Evolutionary conservation across 2,113 vertebrate species (phyloP), one percentile per base, ranked within the genome.

Genomic region (Actenoides lindsayi): DNA sequence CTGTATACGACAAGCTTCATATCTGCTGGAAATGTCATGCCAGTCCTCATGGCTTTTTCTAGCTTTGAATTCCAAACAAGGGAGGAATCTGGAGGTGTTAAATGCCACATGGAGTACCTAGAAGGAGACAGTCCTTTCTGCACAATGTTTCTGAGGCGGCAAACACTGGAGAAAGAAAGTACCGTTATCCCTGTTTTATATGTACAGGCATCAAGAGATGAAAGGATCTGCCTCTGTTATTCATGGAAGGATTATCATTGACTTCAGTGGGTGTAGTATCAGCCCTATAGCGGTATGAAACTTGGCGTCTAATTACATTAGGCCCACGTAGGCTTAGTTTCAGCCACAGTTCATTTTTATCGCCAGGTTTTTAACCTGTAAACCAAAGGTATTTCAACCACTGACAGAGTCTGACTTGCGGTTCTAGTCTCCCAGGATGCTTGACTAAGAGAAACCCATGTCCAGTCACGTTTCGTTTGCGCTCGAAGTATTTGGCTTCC

Each of bases 211-310:
- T 30, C 5, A 33, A 53, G 69, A 93, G 83, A 94, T 92, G 74
- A 96, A 93, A 96, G 87, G 73, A 78, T 60, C 37, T 91, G 65
- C 44, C 39, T 95, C 75, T 95, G 69, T 94, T 95, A 92, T 95
- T 95, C 94, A 73, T 89, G 86, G 83, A 90, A 90, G 92, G 92
- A 96, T 96, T 94, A 95, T 90, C 94, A 91, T 53, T 94, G 69
- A 92, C 92, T 95, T 89, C 90, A 94, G 94, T 96, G 95, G 96
- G 96, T 94, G 96, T 96, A 96, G 95, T 96, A 97, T 97, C 95
- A 97, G 92, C 95, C 94, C 96, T 94, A 96, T 96, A 96, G 96
- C 68, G 91, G 94, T 96, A 95, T 89, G 95, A 96, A 96, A 97
- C 96, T 95, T 96, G 96, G 96, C 94, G 91, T 44, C 59, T 95